phyloP scores from a whole-genome alignment of 2,888 invertebrate genomes.

The Standfussiana lucernea region DNA sequence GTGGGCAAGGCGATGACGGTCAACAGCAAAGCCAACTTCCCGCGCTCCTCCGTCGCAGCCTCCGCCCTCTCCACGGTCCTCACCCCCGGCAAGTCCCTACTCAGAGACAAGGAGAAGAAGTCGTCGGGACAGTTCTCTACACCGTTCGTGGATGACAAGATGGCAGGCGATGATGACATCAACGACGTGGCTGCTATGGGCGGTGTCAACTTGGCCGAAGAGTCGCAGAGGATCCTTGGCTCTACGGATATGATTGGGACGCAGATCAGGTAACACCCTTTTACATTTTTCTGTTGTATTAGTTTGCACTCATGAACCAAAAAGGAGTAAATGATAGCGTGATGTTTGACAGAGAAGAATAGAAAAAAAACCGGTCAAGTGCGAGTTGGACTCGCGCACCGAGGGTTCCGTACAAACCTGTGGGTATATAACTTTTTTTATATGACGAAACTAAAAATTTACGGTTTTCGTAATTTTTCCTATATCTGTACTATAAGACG shows the following conservation, averaged over 20 bases:
- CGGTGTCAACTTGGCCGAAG: slow-evolving; percentile 99
- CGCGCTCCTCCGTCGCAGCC: slow-evolving; percentile 76
- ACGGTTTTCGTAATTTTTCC: no score
- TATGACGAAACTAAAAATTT: no score
- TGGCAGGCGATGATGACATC: slow-evolving; percentile 97
- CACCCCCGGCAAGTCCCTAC: slow-evolving; percentile 91
- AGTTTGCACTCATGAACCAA: background rate
- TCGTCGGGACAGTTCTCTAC: slow-evolving; percentile 80
- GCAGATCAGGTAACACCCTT: slow-evolving; percentile 91
- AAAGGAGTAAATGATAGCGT: background rate
- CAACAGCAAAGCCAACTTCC: slow-evolving; percentile 80
- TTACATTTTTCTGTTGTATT: background rate
- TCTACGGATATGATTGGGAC: slow-evolving; percentile 97
- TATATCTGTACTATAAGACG: no score
- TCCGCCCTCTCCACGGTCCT: slow-evolving; percentile 82
- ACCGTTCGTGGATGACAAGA: slow-evolving; percentile 87
- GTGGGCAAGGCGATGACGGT: slow-evolving; percentile 89
- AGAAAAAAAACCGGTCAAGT: background rate
- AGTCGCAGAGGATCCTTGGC: slow-evolving; percentile 97
- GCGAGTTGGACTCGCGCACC: no score
- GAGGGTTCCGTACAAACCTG: no score
- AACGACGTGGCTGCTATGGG: slow-evolving; percentile 99
- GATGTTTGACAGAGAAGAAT: background rate
- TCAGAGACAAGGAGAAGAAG: slow-evolving; percentile 95
- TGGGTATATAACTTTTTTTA: no score